These are phyloP conservation scores for Urocolius indicus DNA, from an alignment of 2,113 vertebrate genomes.

Conservation along the genomic window DNA sequence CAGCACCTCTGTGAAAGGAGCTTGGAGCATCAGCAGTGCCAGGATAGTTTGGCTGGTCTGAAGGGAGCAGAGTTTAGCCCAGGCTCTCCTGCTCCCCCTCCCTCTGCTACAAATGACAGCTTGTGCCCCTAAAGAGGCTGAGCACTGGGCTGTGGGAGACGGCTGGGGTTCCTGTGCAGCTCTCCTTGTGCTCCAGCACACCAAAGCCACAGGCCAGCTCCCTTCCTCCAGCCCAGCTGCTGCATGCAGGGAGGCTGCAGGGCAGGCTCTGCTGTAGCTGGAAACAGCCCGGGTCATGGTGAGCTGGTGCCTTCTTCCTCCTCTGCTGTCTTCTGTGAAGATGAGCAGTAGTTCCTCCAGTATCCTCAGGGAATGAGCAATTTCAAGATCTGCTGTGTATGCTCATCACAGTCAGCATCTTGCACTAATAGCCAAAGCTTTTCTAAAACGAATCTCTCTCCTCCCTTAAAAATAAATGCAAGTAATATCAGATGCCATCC, in stretches of 20 bases:
- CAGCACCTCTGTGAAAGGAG: background rate
- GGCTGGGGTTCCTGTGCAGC: no score
- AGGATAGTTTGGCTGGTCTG: background rate
- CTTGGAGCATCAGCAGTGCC: background rate
- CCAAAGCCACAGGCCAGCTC: accelerated
- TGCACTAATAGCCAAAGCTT: background rate
- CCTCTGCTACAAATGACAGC: no score
- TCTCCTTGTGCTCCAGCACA: background rate
- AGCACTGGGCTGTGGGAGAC: background rate
- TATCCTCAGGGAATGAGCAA: accelerated
- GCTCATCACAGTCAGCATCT: accelerated
- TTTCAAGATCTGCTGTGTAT: accelerated
- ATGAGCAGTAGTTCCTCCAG: no score
- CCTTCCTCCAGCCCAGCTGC: background rate
- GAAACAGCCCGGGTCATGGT: accelerated
- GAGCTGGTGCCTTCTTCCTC: background rate
- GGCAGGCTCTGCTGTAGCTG: background rate
- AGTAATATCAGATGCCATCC: background rate
- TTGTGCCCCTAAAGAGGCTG: no score
- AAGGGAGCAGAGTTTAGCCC: background rate
- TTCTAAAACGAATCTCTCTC: background rate
- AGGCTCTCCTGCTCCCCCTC: background rate
- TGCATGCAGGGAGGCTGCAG: background rate
- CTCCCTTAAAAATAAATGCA: background rate
- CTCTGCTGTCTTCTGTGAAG: background rate